Evolutionary conservation across 2,888 invertebrate species (phyloP), one percentile per base, ranked within the genome.

Genomic region (Cenopis cana): DNA sequence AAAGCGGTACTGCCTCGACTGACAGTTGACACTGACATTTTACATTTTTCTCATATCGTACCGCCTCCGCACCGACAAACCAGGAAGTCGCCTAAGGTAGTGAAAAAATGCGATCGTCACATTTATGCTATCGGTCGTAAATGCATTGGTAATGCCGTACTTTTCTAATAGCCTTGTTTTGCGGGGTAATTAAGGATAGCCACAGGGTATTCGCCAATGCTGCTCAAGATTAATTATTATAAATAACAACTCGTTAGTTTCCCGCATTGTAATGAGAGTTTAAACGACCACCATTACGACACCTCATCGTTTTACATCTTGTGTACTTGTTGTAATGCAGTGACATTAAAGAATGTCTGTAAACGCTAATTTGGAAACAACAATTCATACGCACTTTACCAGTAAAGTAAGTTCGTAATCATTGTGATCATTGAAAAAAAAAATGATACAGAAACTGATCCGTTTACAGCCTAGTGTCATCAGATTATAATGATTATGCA

Each of bases 161-260:
- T 68, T 68, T 61, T 73, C 72, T 78, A 78, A 80, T 77, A 77
- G 74, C 75, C 73, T 71, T 75, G 78, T 74, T 77, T 76, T 76
- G 75, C 79, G 72, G 76, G 77, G 80, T 81, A 86, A 84, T 80
- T 79, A 79, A 72, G 74, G 71, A 75, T 68, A 60, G 73, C 76
- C 77, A 64, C 74, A 75, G 79, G 77, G 72, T 72, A 74, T 74
- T 69, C 74, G 71, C 71, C 66, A 67, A 61, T 67, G 41, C 52
- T 14, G 17, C 60, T 66, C 12, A 50, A 71, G 66, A 79, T 77
- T 78, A 81, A 81, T 81, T 79, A 78, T 80, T 79, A 83, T 82
- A 78, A 83, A 83, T 83, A 81, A 77, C 79, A 77, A 77, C 80
- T 83, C 76, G 76, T 75, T 76, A 69, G 72, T 74, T 72, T 73